Evolutionary conservation across 2,797 vertebrate genomes (phyloP).

Genomic region (Chrosomus eos): DNA sequence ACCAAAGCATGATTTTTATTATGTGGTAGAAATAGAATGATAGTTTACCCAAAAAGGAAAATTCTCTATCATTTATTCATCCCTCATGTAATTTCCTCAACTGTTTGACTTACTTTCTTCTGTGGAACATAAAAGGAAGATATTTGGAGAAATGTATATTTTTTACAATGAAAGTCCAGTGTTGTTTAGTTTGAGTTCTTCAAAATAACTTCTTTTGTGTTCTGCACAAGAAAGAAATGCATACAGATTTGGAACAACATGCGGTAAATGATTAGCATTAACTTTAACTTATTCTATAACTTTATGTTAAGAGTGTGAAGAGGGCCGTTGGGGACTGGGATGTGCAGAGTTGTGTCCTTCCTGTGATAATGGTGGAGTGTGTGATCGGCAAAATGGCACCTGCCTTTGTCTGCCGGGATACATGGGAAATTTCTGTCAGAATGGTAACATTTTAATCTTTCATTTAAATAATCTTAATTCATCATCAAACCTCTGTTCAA

Average conservation of each 20-base stretch:
- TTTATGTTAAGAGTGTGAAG: slow-evolving; percentile 75
- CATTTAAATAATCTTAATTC: background rate
- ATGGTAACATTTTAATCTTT: slow-evolving; percentile 62
- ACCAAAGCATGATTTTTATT: background rate
- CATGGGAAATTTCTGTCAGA: slow-evolving; percentile 77
- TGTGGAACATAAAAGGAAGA: background rate
- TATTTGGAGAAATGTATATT: background rate
- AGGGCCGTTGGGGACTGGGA: slow-evolving; percentile 80
- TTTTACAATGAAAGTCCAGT: background rate
- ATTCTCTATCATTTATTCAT: background rate
- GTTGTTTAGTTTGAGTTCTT: background rate
- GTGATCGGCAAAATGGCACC: slow-evolving; percentile 72
- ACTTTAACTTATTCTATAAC: background rate
- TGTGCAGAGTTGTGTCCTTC: slow-evolving; percentile 79
- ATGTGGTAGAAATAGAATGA: background rate
- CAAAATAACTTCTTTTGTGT: background rate
- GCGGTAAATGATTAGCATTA: background rate
- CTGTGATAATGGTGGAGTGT: slow-evolving; percentile 76
- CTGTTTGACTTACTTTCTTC: background rate
- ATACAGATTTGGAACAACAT: background rate
- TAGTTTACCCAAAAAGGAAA: background rate
- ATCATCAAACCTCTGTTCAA: background rate
- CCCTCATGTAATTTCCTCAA: background rate
- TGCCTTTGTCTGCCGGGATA: slow-evolving; percentile 79
- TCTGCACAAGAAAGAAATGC: background rate